These are phyloP conservation scores for Cyprinus carpio DNA, from an alignment of 2,113 vertebrate genomes.

Conservation along the genomic window DNA sequence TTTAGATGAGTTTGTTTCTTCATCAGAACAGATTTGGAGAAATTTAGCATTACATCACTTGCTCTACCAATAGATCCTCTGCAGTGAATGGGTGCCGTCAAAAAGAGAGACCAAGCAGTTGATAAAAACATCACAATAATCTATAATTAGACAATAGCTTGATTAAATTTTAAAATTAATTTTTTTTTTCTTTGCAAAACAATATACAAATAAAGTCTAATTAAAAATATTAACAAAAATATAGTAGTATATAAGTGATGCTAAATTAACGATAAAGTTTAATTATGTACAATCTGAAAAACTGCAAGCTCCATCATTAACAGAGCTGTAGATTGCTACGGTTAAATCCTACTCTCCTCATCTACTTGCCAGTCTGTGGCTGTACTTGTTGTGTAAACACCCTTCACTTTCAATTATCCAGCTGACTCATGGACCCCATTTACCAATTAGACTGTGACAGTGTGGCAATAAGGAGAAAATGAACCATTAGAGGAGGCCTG, in stretches of 20 bases:
- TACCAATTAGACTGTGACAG: conserved; percentile 32
- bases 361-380: conserved; percentile 1
- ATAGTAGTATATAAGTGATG: background rate
- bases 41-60: background rate
- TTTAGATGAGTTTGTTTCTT: background rate
- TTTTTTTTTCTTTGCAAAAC: too few species aligned
- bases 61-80: background rate
- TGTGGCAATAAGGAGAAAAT: conserved; percentile 20
- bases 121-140: background rate
- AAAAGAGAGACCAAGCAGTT: background rate
- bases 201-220: too few species aligned
- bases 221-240: too few species aligned
- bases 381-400: conserved; percentile 39
- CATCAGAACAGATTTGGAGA: background rate
- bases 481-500: background rate
- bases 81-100: background rate
- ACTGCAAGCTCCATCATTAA: background rate
- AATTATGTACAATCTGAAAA: background rate
- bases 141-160: too few species aligned
- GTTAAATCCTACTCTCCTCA: background rate
- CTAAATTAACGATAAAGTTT: background rate
- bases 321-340: background rate
- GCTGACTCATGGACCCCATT: conserved; percentile 28
- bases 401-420: conserved; percentile 38
- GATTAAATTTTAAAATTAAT: too few species aligned